Percentiles rank a stretch among this genome's conserved stretches.
phyloP scores from a whole-genome alignment of 2,797 vertebrate genomes.

The Lycodopsis pacificus region DNA sequence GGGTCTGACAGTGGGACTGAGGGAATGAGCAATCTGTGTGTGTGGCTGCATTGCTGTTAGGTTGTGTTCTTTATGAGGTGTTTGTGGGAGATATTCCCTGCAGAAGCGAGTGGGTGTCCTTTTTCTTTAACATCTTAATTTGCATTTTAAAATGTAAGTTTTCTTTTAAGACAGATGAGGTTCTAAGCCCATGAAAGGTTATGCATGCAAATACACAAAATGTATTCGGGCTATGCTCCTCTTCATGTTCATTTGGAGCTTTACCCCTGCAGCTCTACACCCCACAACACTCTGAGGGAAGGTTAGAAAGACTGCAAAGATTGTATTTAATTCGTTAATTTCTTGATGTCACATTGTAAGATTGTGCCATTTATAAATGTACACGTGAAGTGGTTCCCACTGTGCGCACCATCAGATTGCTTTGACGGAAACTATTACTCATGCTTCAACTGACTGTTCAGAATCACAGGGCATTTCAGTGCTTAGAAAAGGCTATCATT shows the following conservation, averaged over 20 bases:
- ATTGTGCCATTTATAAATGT: slow-evolving; percentile 28
- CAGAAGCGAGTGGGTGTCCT: neutral
- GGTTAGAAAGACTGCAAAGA: neutral
- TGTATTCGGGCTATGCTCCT: neutral
- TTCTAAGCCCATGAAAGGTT: neutral
- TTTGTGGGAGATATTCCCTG: neutral
- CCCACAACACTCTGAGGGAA: neutral
- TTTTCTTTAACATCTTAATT: neutral
- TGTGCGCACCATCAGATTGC: slow-evolving; percentile 10
- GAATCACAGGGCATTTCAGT: slow-evolving; percentile 18
- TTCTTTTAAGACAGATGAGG: neutral
- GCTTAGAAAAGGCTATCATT: slow-evolving; percentile 26
- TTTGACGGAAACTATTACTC: slow-evolving; percentile 32
- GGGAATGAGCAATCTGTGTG: neutral
- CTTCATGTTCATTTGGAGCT: neutral
- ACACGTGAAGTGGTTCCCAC: slow-evolving; percentile 19
- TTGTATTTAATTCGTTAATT: slow-evolving; percentile 14
- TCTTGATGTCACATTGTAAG: slow-evolving; percentile 15
- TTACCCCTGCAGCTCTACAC: neutral
- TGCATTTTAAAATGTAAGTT: neutral
- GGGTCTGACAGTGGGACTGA: neutral
- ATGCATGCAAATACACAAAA: neutral
- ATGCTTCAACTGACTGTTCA: slow-evolving; percentile 26
- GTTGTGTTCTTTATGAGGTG: neutral
- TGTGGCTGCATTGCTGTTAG: neutral